phyloP scores from a whole-genome alignment of 2,888 invertebrate genomes.

The Brachycybe producta region DNA sequence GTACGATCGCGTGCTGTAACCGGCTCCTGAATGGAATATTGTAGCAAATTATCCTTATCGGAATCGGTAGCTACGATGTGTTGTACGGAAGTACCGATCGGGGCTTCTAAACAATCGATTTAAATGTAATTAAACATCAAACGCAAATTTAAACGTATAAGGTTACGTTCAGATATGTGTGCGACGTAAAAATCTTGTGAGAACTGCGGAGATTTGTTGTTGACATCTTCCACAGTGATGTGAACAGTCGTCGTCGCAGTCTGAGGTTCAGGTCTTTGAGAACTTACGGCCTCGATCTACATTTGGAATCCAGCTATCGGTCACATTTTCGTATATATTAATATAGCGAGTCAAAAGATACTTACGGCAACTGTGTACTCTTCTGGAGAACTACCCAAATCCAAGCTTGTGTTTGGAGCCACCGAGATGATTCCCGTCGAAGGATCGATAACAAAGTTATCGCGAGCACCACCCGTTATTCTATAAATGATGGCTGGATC shows the following conservation, averaged over 20 bases:
- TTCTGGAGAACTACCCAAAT: constrained; percentile 34
- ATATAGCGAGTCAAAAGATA: too few species aligned
- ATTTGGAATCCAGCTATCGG: too few species aligned
- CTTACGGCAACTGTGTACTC: constrained; percentile 20
- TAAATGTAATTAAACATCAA: background rate
- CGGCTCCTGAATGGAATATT: constrained; percentile 53
- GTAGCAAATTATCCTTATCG: constrained; percentile 44
- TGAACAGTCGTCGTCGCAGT: constrained; percentile 60
- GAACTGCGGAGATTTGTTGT: constrained; percentile 34
- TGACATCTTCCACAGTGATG: constrained; percentile 30
- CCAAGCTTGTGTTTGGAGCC: constrained; percentile 50
- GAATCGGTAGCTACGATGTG: constrained; percentile 26
- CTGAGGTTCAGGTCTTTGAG: constrained; percentile 57
- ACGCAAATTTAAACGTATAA: background rate
- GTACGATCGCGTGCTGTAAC: constrained; percentile 59
- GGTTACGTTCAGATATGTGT: constrained; percentile 28
- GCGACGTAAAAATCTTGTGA: constrained; percentile 27
- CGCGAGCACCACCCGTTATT: constrained; percentile 57
- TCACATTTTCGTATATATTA: too few species aligned
- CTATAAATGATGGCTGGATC: constrained; percentile 49
- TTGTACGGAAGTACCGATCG: background rate
- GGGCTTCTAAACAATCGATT: too few species aligned
- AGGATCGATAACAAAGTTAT: constrained; percentile 61
- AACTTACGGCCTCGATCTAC: constrained; percentile 48
- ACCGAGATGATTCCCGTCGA: constrained; percentile 29